phyloP scores from a whole-genome alignment of 2,113 vertebrate genomes.

The Mormyrus lacerda region DNA sequence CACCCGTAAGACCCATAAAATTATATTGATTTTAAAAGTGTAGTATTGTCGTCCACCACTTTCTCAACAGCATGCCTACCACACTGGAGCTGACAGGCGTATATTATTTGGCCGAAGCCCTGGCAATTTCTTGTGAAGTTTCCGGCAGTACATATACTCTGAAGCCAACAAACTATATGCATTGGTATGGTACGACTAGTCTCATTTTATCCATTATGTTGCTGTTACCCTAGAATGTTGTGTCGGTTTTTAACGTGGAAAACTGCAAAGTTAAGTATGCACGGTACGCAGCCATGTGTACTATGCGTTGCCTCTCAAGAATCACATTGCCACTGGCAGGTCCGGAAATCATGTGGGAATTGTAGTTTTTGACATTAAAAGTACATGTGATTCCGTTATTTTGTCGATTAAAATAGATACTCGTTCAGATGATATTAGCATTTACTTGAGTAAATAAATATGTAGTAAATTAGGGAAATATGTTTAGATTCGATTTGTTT shows the following conservation, averaged over 20 bases:
- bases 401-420: not conserved
- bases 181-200: not conserved
- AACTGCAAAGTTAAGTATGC: not conserved
- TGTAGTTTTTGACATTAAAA: constrained; percentile 9
- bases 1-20: constrained; percentile 32
- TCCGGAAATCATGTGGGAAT: constrained; percentile 5
- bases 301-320: not conserved
- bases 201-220: not conserved
- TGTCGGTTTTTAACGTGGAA: not conserved
- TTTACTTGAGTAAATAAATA: not conserved
- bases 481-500: not conserved
- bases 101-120: not conserved
- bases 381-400: not conserved
- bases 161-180: not conserved
- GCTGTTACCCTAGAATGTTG: not conserved
- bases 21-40: constrained; percentile 30
- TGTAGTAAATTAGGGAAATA: not conserved
- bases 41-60: constrained; percentile 16
- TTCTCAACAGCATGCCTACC: not conserved
- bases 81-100: not conserved
- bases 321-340: not conserved
- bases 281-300: not conserved
- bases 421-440: not conserved
- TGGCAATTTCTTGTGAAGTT: constrained; percentile 3
- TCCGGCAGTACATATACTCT: not conserved